Evolutionary conservation across 2,888 invertebrate species (phyloP), one percentile per base, ranked within the genome.

Genomic region (Apamea anceps): DNA sequence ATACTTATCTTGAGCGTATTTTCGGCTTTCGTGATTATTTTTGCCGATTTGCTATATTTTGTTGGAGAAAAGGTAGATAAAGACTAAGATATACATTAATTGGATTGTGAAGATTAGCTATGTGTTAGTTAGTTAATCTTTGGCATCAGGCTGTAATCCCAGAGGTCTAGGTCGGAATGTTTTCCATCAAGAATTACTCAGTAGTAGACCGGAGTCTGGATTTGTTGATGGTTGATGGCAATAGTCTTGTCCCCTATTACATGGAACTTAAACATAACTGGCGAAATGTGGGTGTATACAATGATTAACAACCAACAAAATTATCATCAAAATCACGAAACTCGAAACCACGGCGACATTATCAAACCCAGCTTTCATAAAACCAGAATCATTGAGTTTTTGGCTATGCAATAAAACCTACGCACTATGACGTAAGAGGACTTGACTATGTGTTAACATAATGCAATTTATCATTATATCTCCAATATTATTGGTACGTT

Each of bases 381-480:
- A 79, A 83, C 79, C 42, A 85, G 79, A 87, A 85, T 42, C 72
- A 79, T 76, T 45, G 42, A 76, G 32, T 73, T 85, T 87, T 85
- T 72, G 80, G 73, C 87, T 81, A 74, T 77, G 87, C 81, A 87
- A 90, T 87, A 88, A 84, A 89, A 79, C 86, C 90, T 87, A 90
- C 90, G 85, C 88, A 71, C 15, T 71, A 63, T 88, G 81, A 82
- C 81, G 90, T 75, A 89, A 91, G 48, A 73, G 3, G 45, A 75
- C 66, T 75, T 76, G 72, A 65, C 75, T 75, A 42, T 80, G 57
- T 77, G 80, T 80, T 74, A 80, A 87, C 73, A 78, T 86, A 82
- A 79, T 80, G 75, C 72, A 63, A 85, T 84, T 75, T 82, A 79
- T 81, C 77, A 81, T 79, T 79, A 72, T 77, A 75, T 72, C 48